Evolutionary conservation across 2,888 invertebrate species (phyloP).

Genomic region (Exocentrus adspersus): DNA sequence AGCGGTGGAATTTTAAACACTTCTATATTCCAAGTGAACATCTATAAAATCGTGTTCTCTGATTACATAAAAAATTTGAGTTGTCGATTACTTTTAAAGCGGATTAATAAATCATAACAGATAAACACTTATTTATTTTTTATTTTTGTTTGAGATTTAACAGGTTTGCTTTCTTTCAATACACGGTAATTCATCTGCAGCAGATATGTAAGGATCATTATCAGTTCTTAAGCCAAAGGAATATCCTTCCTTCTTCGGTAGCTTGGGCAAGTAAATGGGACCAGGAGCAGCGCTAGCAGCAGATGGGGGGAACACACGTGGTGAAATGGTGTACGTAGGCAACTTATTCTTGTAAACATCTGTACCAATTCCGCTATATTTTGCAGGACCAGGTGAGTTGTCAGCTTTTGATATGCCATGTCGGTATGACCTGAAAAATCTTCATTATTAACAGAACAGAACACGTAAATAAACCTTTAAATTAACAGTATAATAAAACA

Average conservation of each 20-base stretch:
- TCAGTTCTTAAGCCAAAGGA: constrained; percentile 72
- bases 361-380: constrained; percentile 51
- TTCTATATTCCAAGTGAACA: no score
- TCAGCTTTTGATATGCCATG: constrained; percentile 32
- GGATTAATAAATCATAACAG: neutral
- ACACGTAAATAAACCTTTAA: no score
- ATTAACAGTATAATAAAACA: neutral
- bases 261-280: constrained; percentile 54
- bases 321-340: constrained; percentile 56
- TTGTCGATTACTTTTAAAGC: neutral
- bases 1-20: no score
- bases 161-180: constrained; percentile 15
- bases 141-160: constrained; percentile 14
- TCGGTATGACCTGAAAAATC: constrained; percentile 51
- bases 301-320: constrained; percentile 38
- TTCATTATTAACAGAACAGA: no score
- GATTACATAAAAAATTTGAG: no score
- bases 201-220: constrained; percentile 69
- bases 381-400: constrained; percentile 63
- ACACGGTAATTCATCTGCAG: constrained; percentile 65
- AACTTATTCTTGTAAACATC: constrained; percentile 52
- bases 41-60: no score
- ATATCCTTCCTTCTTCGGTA: constrained; percentile 59
- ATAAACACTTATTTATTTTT: constrained; percentile 1
- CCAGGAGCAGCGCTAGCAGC: constrained; percentile 40